Evolutionary conservation across 1,140 invertebrate species (phyloP), one percentile per base, ranked within the genome.

Genomic region (Monomorium pharaonis): DNA sequence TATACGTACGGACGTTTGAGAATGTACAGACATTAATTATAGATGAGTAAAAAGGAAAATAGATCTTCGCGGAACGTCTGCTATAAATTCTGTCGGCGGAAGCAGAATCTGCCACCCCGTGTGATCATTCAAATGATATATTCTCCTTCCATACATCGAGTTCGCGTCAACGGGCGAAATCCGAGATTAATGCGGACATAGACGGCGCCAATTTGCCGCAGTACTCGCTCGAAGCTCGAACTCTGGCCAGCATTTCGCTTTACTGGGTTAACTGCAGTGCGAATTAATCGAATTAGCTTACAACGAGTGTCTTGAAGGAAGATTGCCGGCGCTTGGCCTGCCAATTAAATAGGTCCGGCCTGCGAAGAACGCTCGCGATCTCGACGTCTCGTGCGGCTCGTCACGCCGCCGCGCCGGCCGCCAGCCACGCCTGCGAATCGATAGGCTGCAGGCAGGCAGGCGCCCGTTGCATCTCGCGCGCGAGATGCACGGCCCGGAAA

Each of bases 361-460:
- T 44, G 54, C n/a, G 27, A n/a, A 49, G 76, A 65, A 24, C 75
- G 47, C 33, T 62, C 27, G 63, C 33, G 51, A 54, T 49, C 49
- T 77, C 56, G 62, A n/a, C 47, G 67, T 80, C 76, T 80, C 58
- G 44, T 21, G 33, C 54, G 21, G 70, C 24, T 51, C 30, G n/a
- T 12, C 44, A 21, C n/a, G n/a, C n/a, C n/a, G n/a, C n/a, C n/a
- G n/a, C n/a, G n/a, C n/a, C n/a, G n/a, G n/a, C n/a, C 56, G 37
- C 10, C 44, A 47, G 54, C 81, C 72, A 72, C 63, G 63, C 72
- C 72, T 65, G 70, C 51, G 21, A 72, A 87, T 85, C 86, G 54
- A 87, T 87, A 84, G 21, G 27, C 67, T 24, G 72, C 37, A 30
- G 37, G 37, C 7, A 37, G 37, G 72, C n/a, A 72, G 24, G 14